Evolutionary conservation across 2,113 vertebrate species (phyloP), one percentile per base, ranked within the genome.

Genomic region (Tragelaphus strepsiceros): DNA sequence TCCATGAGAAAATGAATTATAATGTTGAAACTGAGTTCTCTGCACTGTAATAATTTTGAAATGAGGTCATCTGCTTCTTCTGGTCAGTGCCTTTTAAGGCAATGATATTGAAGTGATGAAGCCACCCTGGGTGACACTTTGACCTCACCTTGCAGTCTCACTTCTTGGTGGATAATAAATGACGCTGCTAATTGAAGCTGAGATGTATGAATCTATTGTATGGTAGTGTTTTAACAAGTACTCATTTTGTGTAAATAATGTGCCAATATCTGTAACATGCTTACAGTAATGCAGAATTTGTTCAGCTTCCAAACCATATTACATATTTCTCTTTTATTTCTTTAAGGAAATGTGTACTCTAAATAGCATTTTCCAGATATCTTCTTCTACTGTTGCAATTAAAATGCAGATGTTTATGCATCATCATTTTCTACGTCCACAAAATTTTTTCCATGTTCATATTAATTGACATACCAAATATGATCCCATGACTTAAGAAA

Each of bases 41-140:
- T 98, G 99, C 98, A 98, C 99, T 98, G 98, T 99, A 99, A 99
- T 99, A 99, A 99, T 99, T 99, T 99, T 99, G 99, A 98, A 98
- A 99, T 99, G 99, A 99, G 99, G 99, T 99, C 99, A 99, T 98
- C 98, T 98, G 96, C 99, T 99, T 98, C 98, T 99, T 98, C 98
- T 99, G 99, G 99, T 99, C 99, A 99, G 98, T 99, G 99, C 99
- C 99, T 99, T 99, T 99, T 98, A 99, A 99, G 99, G 99, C 99
- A 99, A 98, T 99, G 99, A 99, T 99, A 99, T 97, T 99, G 98
- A 99, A 99, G 99, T 99, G 99, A 99, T 99, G 99, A 99, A 99
- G 99, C 99, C 98, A 99, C 98, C 99, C 98, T 99, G 98, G 91
- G 98, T 99, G 99, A 98, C 97, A 97, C 98, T 99, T 99, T 99